Conservation (phyloP, 2,113 vertebrate species). For the Corythoichthys haematopterus region DNA sequence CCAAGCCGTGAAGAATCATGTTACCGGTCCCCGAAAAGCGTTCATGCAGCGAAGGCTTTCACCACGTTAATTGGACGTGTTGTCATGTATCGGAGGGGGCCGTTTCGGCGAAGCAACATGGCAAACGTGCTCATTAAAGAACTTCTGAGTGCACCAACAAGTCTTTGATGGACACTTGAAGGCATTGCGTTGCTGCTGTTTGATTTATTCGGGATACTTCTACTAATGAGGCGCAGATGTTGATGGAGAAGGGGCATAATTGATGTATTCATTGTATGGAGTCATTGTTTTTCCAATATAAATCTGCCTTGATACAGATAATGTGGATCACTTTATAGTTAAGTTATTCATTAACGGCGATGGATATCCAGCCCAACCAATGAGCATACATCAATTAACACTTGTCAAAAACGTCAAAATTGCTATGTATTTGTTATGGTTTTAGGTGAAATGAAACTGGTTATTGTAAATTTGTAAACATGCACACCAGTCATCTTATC, state of each 20-base stretch:
- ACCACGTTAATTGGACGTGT: constrained; percentile 22
- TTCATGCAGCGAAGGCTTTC: constrained; percentile 12
- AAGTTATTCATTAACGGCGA: too few species aligned
- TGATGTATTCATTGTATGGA: not conserved
- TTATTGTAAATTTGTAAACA: too few species aligned
- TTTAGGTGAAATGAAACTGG: too few species aligned
- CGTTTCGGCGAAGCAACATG: constrained; percentile 3
- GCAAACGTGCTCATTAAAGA: not conserved
- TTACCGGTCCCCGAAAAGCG: constrained; percentile 28
- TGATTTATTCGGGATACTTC: not conserved
- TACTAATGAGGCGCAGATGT: not conserved
- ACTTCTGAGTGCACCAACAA: not conserved
- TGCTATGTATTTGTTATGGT: too few species aligned
- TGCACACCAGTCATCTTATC: too few species aligned
- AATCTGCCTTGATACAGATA: not conserved
- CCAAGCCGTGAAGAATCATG: constrained; percentile 27
- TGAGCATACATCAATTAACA: too few species aligned
- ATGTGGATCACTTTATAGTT: too few species aligned
- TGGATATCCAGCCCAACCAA: too few species aligned
- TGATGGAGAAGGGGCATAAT: not conserved
- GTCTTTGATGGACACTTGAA: not conserved
- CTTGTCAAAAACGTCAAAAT: too few species aligned
- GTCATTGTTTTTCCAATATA: not conserved
- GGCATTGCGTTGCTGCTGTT: constrained; percentile 6
- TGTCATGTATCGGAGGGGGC: not conserved